Conservation (phyloP, 1,140 invertebrate species). For the Palaemon carinicauda region DNA sequence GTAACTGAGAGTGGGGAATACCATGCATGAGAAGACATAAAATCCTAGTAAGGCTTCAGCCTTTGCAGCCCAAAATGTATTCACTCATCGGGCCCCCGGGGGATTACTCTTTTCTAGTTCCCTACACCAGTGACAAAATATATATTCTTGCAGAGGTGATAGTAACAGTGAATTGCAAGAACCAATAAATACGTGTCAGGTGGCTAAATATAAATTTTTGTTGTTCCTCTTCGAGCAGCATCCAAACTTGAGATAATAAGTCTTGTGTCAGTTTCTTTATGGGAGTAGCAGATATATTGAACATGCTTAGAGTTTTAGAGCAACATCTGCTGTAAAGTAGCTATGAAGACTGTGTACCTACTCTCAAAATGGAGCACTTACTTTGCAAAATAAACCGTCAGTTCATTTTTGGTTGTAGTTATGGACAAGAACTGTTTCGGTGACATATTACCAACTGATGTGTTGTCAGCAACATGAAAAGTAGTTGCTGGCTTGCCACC, state of each 20-base stretch:
- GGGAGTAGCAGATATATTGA: not conserved
- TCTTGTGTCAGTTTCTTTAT: too few species aligned
- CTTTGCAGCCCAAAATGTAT: not conserved
- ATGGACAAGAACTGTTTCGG: not conserved
- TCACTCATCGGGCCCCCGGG: not conserved
- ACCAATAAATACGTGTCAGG: too few species aligned
- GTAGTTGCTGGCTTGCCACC: not conserved
- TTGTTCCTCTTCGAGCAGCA: too few species aligned
- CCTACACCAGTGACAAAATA: too few species aligned
- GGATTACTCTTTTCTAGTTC: too few species aligned
- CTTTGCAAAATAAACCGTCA: constrained; percentile 24
- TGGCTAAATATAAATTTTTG: too few species aligned
- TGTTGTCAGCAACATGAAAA: not conserved
- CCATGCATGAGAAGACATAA: too few species aligned
- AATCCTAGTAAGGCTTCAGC: too few species aligned
- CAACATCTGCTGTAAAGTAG: not conserved
- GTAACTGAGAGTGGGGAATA: not conserved
- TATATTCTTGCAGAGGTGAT: too few species aligned
- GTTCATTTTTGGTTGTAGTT: constrained; percentile 9
- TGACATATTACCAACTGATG: not conserved
- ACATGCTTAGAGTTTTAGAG: constrained; percentile 8
- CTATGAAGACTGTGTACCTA: not conserved
- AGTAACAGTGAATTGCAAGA: too few species aligned
- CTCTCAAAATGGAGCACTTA: not conserved
- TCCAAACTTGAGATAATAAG: too few species aligned